Evolutionary conservation across 1,140 invertebrate species (phyloP), one percentile per base, ranked within the genome.

Genomic region (Subanguina moxae): DNA sequence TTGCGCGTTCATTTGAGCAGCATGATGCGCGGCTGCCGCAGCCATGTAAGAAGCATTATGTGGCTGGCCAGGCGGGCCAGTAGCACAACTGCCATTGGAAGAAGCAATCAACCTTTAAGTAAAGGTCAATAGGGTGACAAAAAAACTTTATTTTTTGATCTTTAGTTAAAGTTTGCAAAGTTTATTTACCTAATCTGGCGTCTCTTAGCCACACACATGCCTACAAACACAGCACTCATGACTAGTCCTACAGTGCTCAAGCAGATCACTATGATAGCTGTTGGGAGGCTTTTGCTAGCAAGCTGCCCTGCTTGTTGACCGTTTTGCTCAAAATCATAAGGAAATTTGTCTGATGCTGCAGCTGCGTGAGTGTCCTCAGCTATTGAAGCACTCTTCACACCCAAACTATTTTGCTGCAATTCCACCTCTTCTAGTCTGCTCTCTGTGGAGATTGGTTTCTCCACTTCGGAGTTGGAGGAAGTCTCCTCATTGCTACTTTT

Each of bases 211-310:
- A 79, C 69, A 58, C 79, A 82, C 43, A 80, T 62, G 13, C 72
- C 76, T 19, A 77, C 65, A 64, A 82, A 80, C n/a, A 82, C 80
- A n/a, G 75, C 72, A n/a, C 72, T 15, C 72, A 82, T 70, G n/a
- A 79, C 78, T 48, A 82, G 30, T 1, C 59, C 78, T 9, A 76
- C 80, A 21, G 73, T 69, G 21, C 68, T 64, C 21, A 82, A 45
- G 62, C 76, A 81, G 56, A 81, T 63, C 21, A 74, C 67, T 21
- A 82, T 74, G 17, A 82, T 67, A 9, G 69, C 62, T 1, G 68
- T 77, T 15, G 80, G 76, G n/a, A 61, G 27, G 28, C 58, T 61
- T 13, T 61, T 30, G 28, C n/a, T 19, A 8, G 32, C 32, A 28
- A 25, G 13, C 8, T 32, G 58, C 58, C 28, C 19, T 25, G 21